Percentiles rank a stretch among this genome's conserved stretches.
These are phyloP conservation scores for Bombus superbus DNA, from an alignment of 1,140 invertebrate species.

Conservation along the genomic window DNA sequence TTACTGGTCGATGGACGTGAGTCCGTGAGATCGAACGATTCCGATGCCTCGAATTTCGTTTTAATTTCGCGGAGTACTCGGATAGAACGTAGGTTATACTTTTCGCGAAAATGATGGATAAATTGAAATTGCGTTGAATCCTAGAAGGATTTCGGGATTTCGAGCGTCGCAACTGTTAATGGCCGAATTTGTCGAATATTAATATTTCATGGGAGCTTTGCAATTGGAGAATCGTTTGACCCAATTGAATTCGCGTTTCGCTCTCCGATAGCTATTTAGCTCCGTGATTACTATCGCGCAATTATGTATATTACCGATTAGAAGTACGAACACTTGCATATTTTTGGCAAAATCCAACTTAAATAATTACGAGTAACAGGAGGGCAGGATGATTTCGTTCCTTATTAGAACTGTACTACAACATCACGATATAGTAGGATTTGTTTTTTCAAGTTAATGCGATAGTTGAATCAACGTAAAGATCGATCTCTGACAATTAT, in stretches of 20 bases:
- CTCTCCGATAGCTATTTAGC: neutral
- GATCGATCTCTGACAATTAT: no score
- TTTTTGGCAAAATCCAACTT: neutral
- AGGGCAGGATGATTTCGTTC: no score
- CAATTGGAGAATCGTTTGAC: slow-evolving; percentile 13
- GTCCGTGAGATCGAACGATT: neutral
- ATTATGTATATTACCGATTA: neutral
- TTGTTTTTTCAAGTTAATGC: no score
- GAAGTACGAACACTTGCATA: neutral
- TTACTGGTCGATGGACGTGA: neutral
- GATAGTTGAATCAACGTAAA: no score
- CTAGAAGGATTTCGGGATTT: neutral
- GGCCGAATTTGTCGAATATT: slow-evolving; percentile 2
- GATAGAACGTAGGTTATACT: no score
- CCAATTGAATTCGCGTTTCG: slow-evolving; percentile 10
- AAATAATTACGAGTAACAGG: no score
- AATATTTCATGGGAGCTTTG: slow-evolving; percentile 1
- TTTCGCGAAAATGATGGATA: neutral
- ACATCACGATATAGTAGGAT: no score
- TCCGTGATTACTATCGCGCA: neutral
- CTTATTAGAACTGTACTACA: no score
- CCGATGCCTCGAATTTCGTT: neutral
- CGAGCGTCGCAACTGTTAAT: neutral
- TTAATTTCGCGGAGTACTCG: neutral
- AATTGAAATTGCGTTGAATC: neutral